These are phyloP conservation scores for Neomorphus geoffroyi DNA, from an alignment of 2,797 vertebrate genomes.

Conservation along the genomic window DNA sequence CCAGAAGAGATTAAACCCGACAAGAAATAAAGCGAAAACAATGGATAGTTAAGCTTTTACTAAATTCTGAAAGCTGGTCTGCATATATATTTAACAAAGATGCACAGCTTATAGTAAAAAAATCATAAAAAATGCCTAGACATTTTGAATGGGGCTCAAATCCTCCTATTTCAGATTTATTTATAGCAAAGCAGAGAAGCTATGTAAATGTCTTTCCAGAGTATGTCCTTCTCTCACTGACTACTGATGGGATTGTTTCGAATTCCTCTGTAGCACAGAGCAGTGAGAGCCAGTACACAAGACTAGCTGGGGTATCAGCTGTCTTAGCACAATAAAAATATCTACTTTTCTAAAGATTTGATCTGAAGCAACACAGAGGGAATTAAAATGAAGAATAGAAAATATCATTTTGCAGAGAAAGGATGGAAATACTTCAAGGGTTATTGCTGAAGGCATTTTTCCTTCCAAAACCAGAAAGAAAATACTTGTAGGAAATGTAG, in stretches of 20 bases:
- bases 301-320: not conserved
- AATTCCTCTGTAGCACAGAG: not conserved
- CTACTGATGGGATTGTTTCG: not conserved
- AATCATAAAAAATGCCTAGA: not conserved
- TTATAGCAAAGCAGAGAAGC: not conserved
- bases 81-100: not conserved
- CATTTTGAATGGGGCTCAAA: not conserved
- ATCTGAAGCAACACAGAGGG: not conserved
- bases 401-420: not conserved
- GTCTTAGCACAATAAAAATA: not conserved
- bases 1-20: constrained; percentile 3
- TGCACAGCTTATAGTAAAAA: not conserved
- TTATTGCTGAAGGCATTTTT: constrained; percentile 4
- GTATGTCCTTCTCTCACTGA: not conserved
- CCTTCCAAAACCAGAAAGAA: constrained; percentile 17
- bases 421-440: not conserved
- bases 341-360: not conserved
- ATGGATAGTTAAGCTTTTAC: not conserved
- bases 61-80: not conserved
- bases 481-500: constrained; percentile 11
- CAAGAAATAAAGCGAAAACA: not conserved
- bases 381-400: constrained; percentile 1
- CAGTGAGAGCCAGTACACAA: not conserved
- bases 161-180: not conserved
- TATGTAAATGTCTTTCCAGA: not conserved